Conservation (phyloP, 2,888 invertebrate species). For the Cataglyphis albicans region DNA sequence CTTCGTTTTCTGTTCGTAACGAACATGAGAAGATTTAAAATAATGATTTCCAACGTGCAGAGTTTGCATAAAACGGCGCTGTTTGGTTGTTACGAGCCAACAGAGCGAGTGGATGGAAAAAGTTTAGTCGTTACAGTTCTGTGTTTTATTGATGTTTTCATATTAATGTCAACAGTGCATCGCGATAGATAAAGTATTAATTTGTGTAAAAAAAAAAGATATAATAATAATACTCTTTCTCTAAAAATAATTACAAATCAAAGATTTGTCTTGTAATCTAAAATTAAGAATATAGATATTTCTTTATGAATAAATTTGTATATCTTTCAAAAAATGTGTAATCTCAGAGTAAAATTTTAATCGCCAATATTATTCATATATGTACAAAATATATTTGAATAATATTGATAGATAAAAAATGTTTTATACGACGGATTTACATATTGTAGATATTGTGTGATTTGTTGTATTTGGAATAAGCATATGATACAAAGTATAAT, state of each 20-base stretch:
- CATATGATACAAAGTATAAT: constrained; percentile 21
- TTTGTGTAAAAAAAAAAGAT: not conserved
- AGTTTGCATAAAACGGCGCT: constrained; percentile 33
- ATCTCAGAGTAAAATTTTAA: not conserved
- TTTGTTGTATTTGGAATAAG: not conserved
- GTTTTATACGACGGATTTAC: not conserved
- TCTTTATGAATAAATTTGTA: constrained; percentile 14
- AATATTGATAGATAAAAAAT: constrained; percentile 4
- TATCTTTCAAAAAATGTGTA: not conserved
- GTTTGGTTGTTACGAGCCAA: constrained; percentile 42
- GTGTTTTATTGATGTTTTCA: constrained; percentile 20
- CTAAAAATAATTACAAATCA: not conserved
- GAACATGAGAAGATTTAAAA: constrained; percentile 46
- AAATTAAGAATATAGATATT: not conserved
- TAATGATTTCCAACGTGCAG: constrained; percentile 57
- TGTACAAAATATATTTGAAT: not conserved
- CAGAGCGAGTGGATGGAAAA: constrained; percentile 12
- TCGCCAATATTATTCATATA: not conserved
- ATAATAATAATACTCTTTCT: not conserved
- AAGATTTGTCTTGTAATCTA: not conserved
- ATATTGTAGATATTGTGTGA: constrained; percentile 7
- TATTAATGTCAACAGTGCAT: constrained; percentile 3
- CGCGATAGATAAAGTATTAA: not conserved
- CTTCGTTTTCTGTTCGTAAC: constrained; percentile 50
- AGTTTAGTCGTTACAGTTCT: constrained; percentile 13